These are phyloP conservation scores for Echiichthys vipera DNA, from an alignment of 2,797 vertebrate genomes.

Conservation along the genomic window DNA sequence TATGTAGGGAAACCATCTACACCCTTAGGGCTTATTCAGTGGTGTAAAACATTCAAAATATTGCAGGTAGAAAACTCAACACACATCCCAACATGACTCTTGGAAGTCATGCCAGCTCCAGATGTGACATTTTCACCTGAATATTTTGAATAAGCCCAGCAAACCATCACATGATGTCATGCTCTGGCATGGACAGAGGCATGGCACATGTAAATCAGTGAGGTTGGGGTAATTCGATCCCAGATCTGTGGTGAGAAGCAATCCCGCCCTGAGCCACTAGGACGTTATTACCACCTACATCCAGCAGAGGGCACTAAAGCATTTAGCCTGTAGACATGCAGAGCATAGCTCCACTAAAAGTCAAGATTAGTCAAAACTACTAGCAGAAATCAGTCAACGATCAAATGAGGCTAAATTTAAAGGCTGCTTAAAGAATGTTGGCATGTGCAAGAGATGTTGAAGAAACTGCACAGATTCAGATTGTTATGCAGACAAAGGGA, in stretches of 20 bases:
- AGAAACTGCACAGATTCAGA: conserved; percentile 13
- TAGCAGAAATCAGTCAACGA: conserved; percentile 10
- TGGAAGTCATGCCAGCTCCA: conserved; percentile 8
- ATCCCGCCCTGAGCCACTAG: conserved; percentile 13
- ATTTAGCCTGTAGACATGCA: conserved; percentile 1
- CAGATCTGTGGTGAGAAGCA: conserved; percentile 45
- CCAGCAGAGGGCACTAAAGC: conserved; percentile 67
- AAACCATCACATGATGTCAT: conserved; percentile 46
- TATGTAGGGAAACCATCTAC: conserved; percentile 19
- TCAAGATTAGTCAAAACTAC: conserved; percentile 9
- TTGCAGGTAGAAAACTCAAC: conserved; percentile 62
- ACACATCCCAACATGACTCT: conserved; percentile 20
- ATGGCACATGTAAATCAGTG: conserved; percentile 48
- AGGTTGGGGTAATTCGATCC: conserved; percentile 47
- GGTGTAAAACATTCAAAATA: conserved; percentile 51
- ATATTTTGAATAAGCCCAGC: conserved; percentile 64
- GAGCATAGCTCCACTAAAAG: neutral
- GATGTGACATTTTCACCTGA: conserved; percentile 58
- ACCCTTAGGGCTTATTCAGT: conserved; percentile 61
- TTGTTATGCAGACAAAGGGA: neutral
- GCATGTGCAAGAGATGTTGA: conserved; percentile 10
- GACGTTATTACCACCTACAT: conserved; percentile 24
- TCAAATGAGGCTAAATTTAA: neutral
- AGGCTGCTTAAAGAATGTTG: neutral
- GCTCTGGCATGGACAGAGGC: conserved; percentile 47